phyloP scores from a whole-genome alignment of 2,888 invertebrate species.

The Cerastis leucographa region DNA sequence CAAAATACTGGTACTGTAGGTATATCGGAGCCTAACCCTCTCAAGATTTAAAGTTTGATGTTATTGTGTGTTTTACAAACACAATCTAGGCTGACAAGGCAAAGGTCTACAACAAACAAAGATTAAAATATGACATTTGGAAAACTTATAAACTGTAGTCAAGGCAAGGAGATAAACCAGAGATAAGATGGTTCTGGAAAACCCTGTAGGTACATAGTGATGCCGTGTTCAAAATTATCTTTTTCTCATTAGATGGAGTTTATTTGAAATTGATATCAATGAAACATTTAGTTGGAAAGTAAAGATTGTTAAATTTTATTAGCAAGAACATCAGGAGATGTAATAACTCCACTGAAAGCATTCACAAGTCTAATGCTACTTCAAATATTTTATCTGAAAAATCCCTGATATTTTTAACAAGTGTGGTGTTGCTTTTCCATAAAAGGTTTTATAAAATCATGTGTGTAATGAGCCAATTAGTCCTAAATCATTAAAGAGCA shows the following conservation, averaged over 20 bases:
- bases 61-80: neutral
- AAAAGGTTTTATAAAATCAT: neutral
- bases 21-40: neutral
- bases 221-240: neutral
- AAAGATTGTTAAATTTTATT: neutral
- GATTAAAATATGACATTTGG: neutral
- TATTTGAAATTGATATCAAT: neutral
- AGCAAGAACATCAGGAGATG: neutral
- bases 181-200: conserved; percentile 9
- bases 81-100: neutral
- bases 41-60: neutral
- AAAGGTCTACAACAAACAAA: neutral
- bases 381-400: neutral
- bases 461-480: neutral
- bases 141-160: neutral
- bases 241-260: neutral
- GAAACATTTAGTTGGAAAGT: neutral
- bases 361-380: neutral
- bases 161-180: neutral
- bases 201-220: neutral
- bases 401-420: neutral
- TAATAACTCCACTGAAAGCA: neutral
- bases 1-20: neutral
- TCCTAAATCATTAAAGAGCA: neutral
- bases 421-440: too few relatives aligned